Evolutionary conservation across 2,888 invertebrate species (phyloP).

Genomic region (Euzophera pinguis): DNA sequence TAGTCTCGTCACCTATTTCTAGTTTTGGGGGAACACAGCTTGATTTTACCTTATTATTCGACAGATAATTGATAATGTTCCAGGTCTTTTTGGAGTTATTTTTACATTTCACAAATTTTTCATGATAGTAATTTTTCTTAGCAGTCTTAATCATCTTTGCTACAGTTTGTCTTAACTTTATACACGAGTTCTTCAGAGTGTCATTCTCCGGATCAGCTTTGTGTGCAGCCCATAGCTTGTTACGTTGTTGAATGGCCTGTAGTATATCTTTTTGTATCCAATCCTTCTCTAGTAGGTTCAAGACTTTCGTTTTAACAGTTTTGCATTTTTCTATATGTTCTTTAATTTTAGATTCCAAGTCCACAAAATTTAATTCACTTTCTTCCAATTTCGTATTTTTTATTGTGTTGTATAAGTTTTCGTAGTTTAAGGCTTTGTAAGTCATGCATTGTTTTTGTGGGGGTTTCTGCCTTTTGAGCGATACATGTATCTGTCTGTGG

Average conservation of each 20-base stretch:
- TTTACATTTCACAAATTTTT: neutral
- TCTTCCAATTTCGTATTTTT: neutral
- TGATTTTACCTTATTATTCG: neutral
- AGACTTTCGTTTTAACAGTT: neutral
- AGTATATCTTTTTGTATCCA: neutral
- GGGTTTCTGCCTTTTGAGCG: neutral
- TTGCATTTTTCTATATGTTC: slow-evolving; percentile 11
- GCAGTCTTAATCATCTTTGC: neutral
- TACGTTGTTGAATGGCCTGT: neutral
- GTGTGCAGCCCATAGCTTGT: neutral
- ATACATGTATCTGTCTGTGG: slow-evolving; percentile 2
- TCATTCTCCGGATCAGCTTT: neutral
- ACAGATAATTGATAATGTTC: neutral
- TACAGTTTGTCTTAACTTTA: neutral
- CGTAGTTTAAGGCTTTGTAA: slow-evolving; percentile 10
- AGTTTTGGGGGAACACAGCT: neutral
- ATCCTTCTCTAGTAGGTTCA: neutral
- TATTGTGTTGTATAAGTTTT: neutral
- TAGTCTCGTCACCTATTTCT: neutral
- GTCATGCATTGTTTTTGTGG: neutral
- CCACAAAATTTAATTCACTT: neutral
- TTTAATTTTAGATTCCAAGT: neutral
- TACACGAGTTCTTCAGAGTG: neutral
- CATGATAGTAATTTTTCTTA: neutral
- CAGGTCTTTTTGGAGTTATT: neutral